Percentiles rank a stretch among this genome's conserved stretches.
These are phyloP conservation scores for Platanista minor DNA, from an alignment of 2,113 vertebrate genomes.

Conservation along the genomic window DNA sequence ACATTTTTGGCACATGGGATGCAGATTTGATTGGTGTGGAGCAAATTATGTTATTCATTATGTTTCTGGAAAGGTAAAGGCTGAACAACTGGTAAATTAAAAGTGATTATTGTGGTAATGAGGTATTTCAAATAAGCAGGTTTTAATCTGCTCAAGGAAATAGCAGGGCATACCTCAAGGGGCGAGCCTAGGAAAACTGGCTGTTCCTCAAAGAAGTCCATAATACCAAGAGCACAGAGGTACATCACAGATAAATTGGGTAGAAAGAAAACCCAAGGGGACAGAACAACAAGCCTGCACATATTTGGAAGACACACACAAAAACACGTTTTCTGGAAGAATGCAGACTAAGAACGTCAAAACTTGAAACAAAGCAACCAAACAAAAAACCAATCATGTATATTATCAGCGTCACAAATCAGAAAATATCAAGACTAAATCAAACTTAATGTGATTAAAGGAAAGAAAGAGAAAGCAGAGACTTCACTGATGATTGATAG, in stretches of 20 bases:
- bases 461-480: neutral
- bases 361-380: neutral
- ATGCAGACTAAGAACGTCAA: neutral
- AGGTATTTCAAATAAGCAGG: slow-evolving; percentile 51
- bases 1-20: neutral
- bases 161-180: neutral
- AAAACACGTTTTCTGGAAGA: neutral
- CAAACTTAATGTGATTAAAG: neutral
- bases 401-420: neutral
- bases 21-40: slow-evolving; percentile 46
- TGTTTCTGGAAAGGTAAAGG: slow-evolving; percentile 48
- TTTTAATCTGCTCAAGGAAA: slow-evolving; percentile 56
- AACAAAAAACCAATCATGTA: fast-evolving
- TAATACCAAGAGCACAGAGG: neutral
- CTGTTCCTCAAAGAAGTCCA: slow-evolving; percentile 19
- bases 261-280: neutral
- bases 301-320: neutral
- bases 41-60: slow-evolving; percentile 44
- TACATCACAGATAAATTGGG: neutral
- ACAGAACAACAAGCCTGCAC: neutral
- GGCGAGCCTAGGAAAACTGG: slow-evolving; percentile 11
- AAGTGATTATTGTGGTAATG: slow-evolving; percentile 64
- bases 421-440: neutral
- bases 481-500: neutral
- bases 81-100: slow-evolving; percentile 51